These are phyloP conservation scores for Recurvirostra avosetta DNA, from an alignment of 2,113 vertebrate species.

Conservation along the genomic window DNA sequence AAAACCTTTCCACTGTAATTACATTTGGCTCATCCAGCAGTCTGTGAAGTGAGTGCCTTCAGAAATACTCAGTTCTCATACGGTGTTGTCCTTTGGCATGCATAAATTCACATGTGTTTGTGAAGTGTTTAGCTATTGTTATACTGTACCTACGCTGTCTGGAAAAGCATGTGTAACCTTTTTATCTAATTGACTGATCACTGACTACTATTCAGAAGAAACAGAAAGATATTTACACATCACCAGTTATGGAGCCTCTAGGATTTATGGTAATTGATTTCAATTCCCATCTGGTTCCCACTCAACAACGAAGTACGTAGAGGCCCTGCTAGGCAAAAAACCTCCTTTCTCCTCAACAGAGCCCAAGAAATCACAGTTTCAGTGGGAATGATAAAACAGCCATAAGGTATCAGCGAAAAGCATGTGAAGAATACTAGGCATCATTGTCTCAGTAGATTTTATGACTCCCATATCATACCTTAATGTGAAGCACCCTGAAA, in stretches of 20 bases:
- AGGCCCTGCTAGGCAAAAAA: conserved; percentile 38
- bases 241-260: conserved; percentile 60
- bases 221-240: conserved; percentile 68
- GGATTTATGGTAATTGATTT: conserved; percentile 69
- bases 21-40: conserved; percentile 42
- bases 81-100: conserved; percentile 22
- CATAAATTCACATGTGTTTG: conserved; percentile 64
- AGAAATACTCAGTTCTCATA: conserved; percentile 30
- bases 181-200: conserved; percentile 71
- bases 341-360: conserved; percentile 23
- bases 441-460: conserved; percentile 48
- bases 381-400: conserved; percentile 39
- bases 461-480: conserved; percentile 54
- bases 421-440: conserved; percentile 62
- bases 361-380: conserved; percentile 50
- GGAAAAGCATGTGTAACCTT: conserved; percentile 58
- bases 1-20: conserved; percentile 49
- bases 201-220: conserved; percentile 67
- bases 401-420: conserved; percentile 62
- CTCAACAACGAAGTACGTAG: conserved; percentile 58
- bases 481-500: conserved; percentile 49
- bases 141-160: conserved; percentile 58
- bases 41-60: conserved; percentile 30
- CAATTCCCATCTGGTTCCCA: conserved; percentile 67
- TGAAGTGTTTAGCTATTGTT: conserved; percentile 67